Conservation (phyloP, 2,113 vertebrate genomes). For the Mus musculus region DNA sequence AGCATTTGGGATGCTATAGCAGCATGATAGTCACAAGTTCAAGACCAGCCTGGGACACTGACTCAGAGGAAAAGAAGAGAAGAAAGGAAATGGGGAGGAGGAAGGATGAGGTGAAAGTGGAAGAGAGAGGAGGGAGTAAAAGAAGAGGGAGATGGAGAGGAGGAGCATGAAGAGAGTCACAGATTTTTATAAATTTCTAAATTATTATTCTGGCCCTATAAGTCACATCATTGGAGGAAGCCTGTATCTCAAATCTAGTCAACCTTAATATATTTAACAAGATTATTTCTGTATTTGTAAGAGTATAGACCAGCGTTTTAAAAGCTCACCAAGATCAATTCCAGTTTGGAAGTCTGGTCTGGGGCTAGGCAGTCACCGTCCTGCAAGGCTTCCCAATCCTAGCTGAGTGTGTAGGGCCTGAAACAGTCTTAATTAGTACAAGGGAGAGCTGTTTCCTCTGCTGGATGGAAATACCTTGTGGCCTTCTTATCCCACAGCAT, state of each 20-base stretch:
- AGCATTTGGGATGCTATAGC: background rate
- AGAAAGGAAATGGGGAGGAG: background rate
- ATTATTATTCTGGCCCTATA: background rate
- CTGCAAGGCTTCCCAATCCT: background rate
- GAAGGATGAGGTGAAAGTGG: background rate
- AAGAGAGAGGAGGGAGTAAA: background rate
- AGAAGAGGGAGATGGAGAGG: background rate
- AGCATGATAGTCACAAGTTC: background rate
- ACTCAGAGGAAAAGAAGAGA: background rate
- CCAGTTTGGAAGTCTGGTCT: background rate
- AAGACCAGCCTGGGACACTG: background rate
- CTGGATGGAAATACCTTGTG: constrained; percentile 79
- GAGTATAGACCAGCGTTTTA: constrained; percentile 15
- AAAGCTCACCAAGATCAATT: constrained; percentile 24
- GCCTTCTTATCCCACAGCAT: constrained; percentile 38
- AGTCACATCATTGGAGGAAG: background rate
- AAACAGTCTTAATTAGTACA: background rate
- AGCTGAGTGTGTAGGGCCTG: background rate
- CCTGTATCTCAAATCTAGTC: background rate
- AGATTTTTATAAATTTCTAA: background rate
- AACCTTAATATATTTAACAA: background rate
- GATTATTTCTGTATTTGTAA: background rate
- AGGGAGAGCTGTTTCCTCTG: constrained; percentile 30
- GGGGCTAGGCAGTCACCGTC: background rate
- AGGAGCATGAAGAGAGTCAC: background rate